Evolutionary conservation across 2,888 invertebrate species (phyloP), one percentile per base, ranked within the genome.

Genomic region (Hydrotaea diabolus): DNA sequence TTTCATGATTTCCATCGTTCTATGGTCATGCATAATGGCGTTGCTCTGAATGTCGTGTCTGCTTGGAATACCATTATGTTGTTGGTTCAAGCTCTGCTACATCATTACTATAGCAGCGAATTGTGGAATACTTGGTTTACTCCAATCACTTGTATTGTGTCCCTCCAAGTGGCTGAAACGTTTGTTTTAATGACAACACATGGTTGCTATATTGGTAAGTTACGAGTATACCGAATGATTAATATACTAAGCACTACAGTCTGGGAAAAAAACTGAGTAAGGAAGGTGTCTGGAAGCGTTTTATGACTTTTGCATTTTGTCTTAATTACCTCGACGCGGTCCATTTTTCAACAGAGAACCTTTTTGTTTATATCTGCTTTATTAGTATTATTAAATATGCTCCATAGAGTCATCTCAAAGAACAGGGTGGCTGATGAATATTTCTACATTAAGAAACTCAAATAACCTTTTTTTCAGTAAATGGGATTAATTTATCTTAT

Each of bases 1-100:
- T 95, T 95, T 88, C 93, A 95, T 80, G 95, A 95, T 74, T 95
- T 95, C 89, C 94, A 95, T 90, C 94, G 95, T 81, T 93, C 94
- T 9, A 95, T 94, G 0, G 93, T 93, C 86, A 92, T 93, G 78
- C 94, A 94, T 75, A 94, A 94, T 87, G 93, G 94, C 77, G 91
- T 95, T 17, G 95, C 95, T 0, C 90, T 95, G 57, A 94, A 94
- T 87, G 91, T 95, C 21, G 94, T 94, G 0, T 95, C 95, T 8
- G 89, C 95, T 19, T 95, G 93, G 95, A 95, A 93, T 92, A 94
- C 93, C 0, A 90, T 92, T 53, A 90, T 95, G 36, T 88, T 95
- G 73, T 91, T 94, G 36, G 89, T 94, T 0, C 93, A 94, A 89
- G 92, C 94, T n/a, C 85, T 94, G 26, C 93, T 94, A 88, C 94